These are phyloP conservation scores for Hippocampus mohnikei DNA, from an alignment of 2,113 vertebrate species.

Conservation along the genomic window DNA sequence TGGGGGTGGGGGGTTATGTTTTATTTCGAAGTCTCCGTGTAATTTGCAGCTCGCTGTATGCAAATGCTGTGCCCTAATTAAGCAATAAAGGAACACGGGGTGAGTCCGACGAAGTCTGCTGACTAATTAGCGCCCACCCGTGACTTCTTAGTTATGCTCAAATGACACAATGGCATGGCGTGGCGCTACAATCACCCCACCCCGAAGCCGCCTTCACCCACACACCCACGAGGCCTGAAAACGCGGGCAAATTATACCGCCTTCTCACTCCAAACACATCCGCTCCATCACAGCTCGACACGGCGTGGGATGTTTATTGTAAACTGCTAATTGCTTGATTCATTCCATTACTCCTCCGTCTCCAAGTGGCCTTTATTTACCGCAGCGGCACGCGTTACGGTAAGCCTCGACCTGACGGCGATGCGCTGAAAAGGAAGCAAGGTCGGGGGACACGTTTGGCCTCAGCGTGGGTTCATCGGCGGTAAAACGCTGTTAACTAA, in stretches of 20 bases:
- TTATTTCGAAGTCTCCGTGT: too few species aligned
- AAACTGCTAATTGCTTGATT: constrained; percentile 49
- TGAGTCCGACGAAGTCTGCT: constrained; percentile 58
- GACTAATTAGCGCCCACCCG: constrained; percentile 73
- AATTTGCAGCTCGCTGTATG: neutral
- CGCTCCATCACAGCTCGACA: neutral
- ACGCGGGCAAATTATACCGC: too few species aligned
- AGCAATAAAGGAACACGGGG: constrained; percentile 24
- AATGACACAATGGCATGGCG: neutral
- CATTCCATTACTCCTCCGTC: constrained; percentile 19
- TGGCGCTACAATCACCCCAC: neutral
- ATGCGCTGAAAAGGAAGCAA: neutral
- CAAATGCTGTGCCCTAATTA: neutral
- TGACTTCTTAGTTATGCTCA: constrained; percentile 45
- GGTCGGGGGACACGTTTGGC: neutral
- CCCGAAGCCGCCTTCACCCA: neutral
- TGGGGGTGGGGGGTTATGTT: too few species aligned
- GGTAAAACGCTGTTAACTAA: constrained; percentile 11
- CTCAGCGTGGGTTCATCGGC: neutral
- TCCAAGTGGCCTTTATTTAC: constrained; percentile 14
- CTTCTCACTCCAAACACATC: constrained; percentile 8
- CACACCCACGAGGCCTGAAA: neutral
- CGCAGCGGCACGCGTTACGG: neutral
- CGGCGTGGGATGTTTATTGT: constrained; percentile 22
- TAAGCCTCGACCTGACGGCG: constrained; percentile 1